phyloP scores from a whole-genome alignment of 2,888 invertebrate genomes.

The Aelia acuminata region DNA sequence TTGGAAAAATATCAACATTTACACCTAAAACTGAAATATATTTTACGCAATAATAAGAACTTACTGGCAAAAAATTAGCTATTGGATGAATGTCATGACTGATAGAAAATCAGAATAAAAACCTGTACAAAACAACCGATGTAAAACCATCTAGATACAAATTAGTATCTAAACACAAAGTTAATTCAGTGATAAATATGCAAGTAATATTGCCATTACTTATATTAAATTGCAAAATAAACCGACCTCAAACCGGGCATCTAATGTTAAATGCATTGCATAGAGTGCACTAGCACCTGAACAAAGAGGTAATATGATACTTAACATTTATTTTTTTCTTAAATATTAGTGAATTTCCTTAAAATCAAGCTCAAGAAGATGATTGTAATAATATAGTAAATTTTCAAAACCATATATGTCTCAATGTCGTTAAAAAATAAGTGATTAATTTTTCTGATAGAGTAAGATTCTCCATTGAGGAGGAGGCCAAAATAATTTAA shows the following conservation, averaged over 20 bases:
- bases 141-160: neutral
- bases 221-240: neutral
- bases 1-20: neutral
- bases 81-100: neutral
- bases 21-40: neutral
- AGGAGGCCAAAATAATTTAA: too few species aligned
- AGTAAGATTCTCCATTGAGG: too few species aligned
- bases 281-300: neutral
- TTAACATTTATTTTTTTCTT: too few species aligned
- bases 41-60: neutral
- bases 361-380: too few species aligned
- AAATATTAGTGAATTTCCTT: neutral
- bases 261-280: neutral
- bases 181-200: neutral
- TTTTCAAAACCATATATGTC: too few species aligned
- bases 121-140: neutral
- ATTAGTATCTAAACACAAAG: neutral
- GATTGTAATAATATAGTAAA: too few species aligned
- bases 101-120: neutral
- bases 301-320: constrained; percentile 16
- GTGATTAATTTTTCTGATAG: too few species aligned
- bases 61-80: neutral
- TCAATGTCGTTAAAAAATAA: too few species aligned
- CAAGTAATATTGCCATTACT: neutral
- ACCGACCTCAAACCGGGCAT: constrained; percentile 41